Percentiles rank a stretch among this genome's conserved stretches.
Conservation (phyloP, 2,888 invertebrate genomes). For the Operophtera brumata region DNA sequence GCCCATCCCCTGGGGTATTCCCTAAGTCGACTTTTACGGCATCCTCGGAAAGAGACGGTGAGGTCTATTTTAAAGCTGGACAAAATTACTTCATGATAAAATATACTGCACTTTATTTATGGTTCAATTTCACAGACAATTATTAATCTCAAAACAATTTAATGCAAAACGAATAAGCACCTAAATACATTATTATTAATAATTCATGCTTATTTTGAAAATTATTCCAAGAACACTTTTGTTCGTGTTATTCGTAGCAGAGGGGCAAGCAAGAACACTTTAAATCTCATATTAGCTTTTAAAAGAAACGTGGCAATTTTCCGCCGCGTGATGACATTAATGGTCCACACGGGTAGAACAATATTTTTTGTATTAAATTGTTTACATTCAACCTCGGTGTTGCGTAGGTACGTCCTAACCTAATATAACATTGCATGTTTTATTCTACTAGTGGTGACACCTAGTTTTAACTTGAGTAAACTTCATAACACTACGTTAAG, state of each 20-base stretch:
- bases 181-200: slow-evolving; percentile 57
- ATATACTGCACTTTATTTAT: neutral
- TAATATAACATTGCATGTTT: slow-evolving; percentile 47
- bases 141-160: slow-evolving; percentile 59
- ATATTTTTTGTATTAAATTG: slow-evolving; percentile 65
- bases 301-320: slow-evolving; percentile 75
- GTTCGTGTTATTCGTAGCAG: slow-evolving; percentile 54
- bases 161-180: slow-evolving; percentile 40
- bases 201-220: slow-evolving; percentile 63
- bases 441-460: slow-evolving; percentile 46
- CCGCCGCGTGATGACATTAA: slow-evolving; percentile 73
- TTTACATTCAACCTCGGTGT: slow-evolving; percentile 51
- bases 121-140: slow-evolving; percentile 64
- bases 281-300: slow-evolving; percentile 71
- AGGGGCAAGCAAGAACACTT: slow-evolving; percentile 55
- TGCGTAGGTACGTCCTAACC: slow-evolving; percentile 24
- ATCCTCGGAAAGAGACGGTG: too few relatives aligned
- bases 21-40: too few relatives aligned
- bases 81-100: neutral
- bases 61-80: too few relatives aligned
- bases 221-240: slow-evolving; percentile 52
- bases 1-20: too few relatives aligned
- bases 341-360: slow-evolving; percentile 53
- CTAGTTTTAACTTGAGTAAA: too few relatives aligned
- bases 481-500: too few relatives aligned